These are phyloP conservation scores for Zosterops japonicus DNA, from an alignment of 2,113 vertebrate species.

Conservation along the genomic window DNA sequence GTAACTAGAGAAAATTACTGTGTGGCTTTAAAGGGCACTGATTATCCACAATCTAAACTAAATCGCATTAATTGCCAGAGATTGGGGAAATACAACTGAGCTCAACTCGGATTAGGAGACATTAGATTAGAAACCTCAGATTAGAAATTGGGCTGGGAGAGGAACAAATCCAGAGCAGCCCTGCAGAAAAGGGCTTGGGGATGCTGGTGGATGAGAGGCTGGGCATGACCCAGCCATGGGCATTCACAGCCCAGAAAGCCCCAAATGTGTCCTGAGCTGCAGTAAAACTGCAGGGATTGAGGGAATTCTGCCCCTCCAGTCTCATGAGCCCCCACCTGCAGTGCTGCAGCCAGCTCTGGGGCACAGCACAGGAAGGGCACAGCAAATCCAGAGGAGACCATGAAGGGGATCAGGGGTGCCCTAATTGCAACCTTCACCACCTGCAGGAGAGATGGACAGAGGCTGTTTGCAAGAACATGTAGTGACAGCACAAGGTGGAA, in stretches of 20 bases:
- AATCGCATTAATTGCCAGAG: not conserved
- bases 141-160: not conserved
- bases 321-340: not conserved
- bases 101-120: not conserved
- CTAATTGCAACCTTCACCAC: not conserved
- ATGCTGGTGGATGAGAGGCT: not conserved
- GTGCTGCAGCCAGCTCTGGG: not conserved
- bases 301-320: not conserved
- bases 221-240: not conserved
- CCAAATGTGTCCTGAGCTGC: not conserved
- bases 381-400: not conserved
- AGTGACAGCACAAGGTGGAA: not conserved
- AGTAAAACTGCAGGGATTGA: not conserved
- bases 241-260: not conserved
- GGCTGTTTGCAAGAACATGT: not conserved
- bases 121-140: too few relatives aligned
- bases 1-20: not conserved
- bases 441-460: not conserved
- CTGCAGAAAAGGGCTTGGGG: not conserved
- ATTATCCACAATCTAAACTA: not conserved
- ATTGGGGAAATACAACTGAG: not conserved
- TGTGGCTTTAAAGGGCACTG: not conserved
- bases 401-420: not conserved
- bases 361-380: not conserved
- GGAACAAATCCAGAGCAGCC: not conserved